These are phyloP conservation scores for Gallinago solitaria DNA, from an alignment of 2,797 vertebrate species.

Conservation along the genomic window DNA sequence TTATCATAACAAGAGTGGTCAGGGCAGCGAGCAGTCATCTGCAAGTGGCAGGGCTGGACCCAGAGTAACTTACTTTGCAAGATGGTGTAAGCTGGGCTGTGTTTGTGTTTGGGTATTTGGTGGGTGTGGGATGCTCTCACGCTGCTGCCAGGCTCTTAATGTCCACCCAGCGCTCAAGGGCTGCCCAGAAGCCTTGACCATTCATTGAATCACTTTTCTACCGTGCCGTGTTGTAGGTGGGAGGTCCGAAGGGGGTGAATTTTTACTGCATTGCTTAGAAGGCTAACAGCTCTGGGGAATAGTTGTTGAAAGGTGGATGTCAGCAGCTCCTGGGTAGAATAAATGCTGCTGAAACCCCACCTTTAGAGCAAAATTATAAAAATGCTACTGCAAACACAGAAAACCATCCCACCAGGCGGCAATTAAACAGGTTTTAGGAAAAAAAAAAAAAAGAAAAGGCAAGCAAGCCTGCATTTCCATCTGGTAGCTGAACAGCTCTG, in stretches of 20 bases:
- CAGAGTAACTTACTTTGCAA: not conserved
- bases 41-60: not conserved
- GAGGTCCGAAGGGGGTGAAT: not conserved
- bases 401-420: not conserved
- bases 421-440: not conserved
- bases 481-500: not conserved
- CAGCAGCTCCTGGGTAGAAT: not conserved
- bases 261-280: not conserved
- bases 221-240: not conserved
- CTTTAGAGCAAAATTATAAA: not conserved
- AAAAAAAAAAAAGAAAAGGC: too few relatives aligned
- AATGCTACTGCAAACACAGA: not conserved
- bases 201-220: not conserved
- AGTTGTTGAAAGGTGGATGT: not conserved
- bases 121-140: accelerated
- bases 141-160: not conserved
- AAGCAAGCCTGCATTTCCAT: not conserved
- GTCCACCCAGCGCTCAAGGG: not conserved
- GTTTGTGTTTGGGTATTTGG: not conserved
- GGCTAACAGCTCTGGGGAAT: not conserved
- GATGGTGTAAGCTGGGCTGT: not conserved
- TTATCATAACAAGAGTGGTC: not conserved
- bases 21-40: not conserved
- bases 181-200: not conserved
- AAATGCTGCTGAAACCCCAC: not conserved